phyloP scores from a whole-genome alignment of 2,888 invertebrate genomes.

The Pyralis farinalis region DNA sequence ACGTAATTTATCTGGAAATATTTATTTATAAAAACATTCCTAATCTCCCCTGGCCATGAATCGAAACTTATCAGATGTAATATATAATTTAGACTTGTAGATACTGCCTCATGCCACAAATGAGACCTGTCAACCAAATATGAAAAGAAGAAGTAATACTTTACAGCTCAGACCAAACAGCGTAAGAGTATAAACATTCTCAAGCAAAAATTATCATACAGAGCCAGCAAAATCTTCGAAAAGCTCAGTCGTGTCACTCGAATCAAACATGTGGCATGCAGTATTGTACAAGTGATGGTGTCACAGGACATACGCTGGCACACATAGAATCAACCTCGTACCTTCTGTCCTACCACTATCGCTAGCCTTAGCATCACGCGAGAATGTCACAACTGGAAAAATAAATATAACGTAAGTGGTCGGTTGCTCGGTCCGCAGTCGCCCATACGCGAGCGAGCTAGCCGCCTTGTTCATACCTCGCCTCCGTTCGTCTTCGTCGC shows the following conservation, averaged over 20 bases:
- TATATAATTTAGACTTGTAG: no score
- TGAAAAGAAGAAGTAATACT: not conserved
- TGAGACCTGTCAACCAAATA: not conserved
- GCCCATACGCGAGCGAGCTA: conserved; percentile 5
- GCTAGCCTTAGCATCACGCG: conserved; percentile 58
- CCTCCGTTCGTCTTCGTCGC: conserved; percentile 51
- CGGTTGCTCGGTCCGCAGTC: conserved; percentile 17
- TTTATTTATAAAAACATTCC: no score
- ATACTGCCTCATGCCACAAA: no score
- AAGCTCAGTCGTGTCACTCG: conserved; percentile 15
- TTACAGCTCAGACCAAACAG: not conserved
- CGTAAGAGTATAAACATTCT: conserved; percentile 2
- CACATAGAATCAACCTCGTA: conserved; percentile 32
- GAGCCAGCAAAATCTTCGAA: not conserved
- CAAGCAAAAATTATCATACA: not conserved
- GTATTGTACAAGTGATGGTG: conserved; percentile 1
- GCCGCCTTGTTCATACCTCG: conserved; percentile 40
- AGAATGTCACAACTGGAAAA: conserved; percentile 73
- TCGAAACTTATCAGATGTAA: no score
- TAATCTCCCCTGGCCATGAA: no score
- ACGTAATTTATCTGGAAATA: no score
- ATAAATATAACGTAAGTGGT: conserved; percentile 37
- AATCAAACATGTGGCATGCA: conserved; percentile 34
- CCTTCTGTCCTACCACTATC: conserved; percentile 55
- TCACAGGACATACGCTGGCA: conserved; percentile 9